Base-by-base conservation (phyloP, 35 echinoderm and acorn worm species). In the Lytechinus pictus region DNA sequence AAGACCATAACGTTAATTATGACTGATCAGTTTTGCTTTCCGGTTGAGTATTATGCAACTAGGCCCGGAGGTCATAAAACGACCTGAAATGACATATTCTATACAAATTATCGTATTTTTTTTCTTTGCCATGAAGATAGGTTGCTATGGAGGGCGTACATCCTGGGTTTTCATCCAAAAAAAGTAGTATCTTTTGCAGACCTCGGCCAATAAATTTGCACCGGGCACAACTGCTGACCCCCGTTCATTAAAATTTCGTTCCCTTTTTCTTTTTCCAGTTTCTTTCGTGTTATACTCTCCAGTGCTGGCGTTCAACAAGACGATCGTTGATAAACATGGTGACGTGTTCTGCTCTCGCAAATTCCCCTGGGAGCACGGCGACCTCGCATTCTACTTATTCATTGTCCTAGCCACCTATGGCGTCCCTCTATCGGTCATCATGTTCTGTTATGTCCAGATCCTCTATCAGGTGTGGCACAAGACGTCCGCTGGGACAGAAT, bases 381-480 rank as follows among this genome's bases (percentile, higher is more conserved):
- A 95, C 51, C 94, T 90, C 52, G 86, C 66, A 8, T 97, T 96
- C 94, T 92, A 94, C 52, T 56, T 97, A 0, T 99, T 95, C 87
- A 57, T 96, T 52, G 92, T 96, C 54, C 52, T 99, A 10, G 79
- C 95, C 9, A 96, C 96, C 92, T 99, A 97, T 60, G 92, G 91
- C 12, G 61, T 99, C 12, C 98, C 98, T 4, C 93, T 99, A n/a
- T 28, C 96, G 28, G 86, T 99, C 54, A 99, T 99, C 86, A 95
- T 96, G 66, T 97, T 95, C 58, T 99, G 98, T 86, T 99, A 99
- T 94, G 57, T 96, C 54, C 94, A 97, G 57, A 99, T 99, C 56
- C 91, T 99, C 28, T 79, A 96, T 57, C 97, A 97, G 94, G 96
- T 97, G 3, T 97, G 97, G 97, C 97, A 95, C 19, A 95, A 96